Base-by-base conservation (phyloP, 2,888 invertebrate genomes). In the Mythimna impura region DNA sequence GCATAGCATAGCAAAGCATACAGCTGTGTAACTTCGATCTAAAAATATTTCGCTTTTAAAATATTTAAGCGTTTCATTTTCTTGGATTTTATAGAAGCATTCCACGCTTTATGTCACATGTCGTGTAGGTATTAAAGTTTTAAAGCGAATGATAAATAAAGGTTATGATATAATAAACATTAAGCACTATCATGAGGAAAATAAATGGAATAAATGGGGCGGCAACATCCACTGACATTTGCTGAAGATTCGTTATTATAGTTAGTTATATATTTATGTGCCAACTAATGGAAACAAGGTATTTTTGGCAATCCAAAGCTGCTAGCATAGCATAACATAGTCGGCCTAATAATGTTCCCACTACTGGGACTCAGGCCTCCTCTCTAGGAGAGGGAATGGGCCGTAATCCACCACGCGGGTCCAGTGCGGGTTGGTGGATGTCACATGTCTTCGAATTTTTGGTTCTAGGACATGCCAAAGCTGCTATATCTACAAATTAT, bases 61-160 rank as follows among this genome's bases (percentile, higher is more conserved):
- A 64, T 66, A 54, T 70, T 68, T 47, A 25, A 36, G 12, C 25
- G 58, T 72, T 72, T 72, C 20, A 70, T 76, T 66, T 82, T 58
- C 64, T 64, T 50, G 14, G 47, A 43, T 36, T 71, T 67, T 47
- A 66, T 72, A 47, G 30, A 47, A 65, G 58, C 8, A 34, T 14
- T 54, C 47, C 40, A 54, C 0, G 54, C 9, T 78, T 71, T 72
- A 78, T 61, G 67, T 58, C 58, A 68, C 71, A 58, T 34, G 25
- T 47, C 47, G 36, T 25, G 22, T 17, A 43, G 65, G 66, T 76
- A 81, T 79, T 67, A 81, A 71, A 54, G 57, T 71, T 81, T 71
- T 66, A 60, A 81, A 62, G 25, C n/a, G 2, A 20, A 63, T 78
- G 25, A 57, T 73, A 60, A 64, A 67, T 71, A 65, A 58, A 57